Percentiles rank a stretch among this genome's conserved stretches.
phyloP scores from a whole-genome alignment of 2,888 invertebrate species.

The Amiota mariae region DNA sequence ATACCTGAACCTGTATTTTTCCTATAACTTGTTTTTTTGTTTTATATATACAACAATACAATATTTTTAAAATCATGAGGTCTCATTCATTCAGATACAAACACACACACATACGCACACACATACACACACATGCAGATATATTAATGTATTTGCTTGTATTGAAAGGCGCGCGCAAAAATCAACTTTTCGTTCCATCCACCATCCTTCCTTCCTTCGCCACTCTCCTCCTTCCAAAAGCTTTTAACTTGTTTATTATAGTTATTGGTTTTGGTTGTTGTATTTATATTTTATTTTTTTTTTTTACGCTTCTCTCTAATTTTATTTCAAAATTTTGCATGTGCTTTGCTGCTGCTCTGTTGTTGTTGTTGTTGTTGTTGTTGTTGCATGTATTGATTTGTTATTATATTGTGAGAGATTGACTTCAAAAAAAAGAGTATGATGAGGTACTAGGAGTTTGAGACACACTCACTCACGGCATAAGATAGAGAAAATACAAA shows the following conservation, averaged over 20 bases:
- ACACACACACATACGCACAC: too few relatives aligned
- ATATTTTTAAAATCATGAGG: too few relatives aligned
- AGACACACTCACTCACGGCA: background rate
- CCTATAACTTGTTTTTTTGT: slow-evolving; percentile 25
- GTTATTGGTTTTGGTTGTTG: slow-evolving; percentile 31
- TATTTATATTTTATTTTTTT: background rate
- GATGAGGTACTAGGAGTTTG: background rate
- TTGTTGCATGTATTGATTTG: slow-evolving; percentile 18
- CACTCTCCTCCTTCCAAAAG: background rate
- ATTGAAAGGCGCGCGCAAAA: background rate
- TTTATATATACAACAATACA: too few relatives aligned
- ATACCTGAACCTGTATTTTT: slow-evolving; percentile 30
- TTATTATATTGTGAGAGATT: background rate
- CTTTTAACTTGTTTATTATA: slow-evolving; percentile 9
- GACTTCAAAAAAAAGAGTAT: background rate
- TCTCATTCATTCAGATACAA: too few relatives aligned
- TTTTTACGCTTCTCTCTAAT: slow-evolving; percentile 29
- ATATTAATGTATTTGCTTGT: slow-evolving; percentile 32
- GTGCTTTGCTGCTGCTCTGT: slow-evolving; percentile 4
- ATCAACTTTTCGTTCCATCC: background rate
- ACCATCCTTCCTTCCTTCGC: background rate
- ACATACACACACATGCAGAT: too few relatives aligned
- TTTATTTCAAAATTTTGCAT: slow-evolving; percentile 37
- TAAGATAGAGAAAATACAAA: background rate
- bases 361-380: slow-evolving; percentile 32